A percentile compares a stretch with the other conserved stretches of the same genome.
Conservation (phyloP, 2,888 invertebrate species). For the Cryptocheilus praepositus region DNA sequence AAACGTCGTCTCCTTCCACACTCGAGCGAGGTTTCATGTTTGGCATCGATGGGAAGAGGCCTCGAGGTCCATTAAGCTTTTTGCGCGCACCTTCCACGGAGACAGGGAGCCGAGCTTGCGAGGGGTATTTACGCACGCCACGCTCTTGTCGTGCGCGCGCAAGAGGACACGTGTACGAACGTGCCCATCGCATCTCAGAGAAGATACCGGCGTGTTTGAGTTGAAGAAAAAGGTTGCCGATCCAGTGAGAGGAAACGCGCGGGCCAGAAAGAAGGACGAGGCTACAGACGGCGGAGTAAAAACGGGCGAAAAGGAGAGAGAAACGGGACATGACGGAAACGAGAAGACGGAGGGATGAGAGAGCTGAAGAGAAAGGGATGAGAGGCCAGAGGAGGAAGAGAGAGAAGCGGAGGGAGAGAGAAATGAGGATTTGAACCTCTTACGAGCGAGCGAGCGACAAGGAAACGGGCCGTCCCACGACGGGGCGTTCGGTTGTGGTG, state of each 20-base stretch:
- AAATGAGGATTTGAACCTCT: background rate
- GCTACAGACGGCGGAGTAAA: constrained; percentile 11
- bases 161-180: constrained; percentile 1
- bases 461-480: constrained; percentile 45
- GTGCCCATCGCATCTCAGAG: background rate
- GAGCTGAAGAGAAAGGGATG: background rate
- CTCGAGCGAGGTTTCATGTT: no score
- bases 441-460: constrained; percentile 2
- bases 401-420: background rate
- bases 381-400: background rate
- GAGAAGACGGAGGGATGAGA: constrained; percentile 7
- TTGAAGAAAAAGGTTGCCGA: background rate
- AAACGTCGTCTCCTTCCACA: no score
- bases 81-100: no score
- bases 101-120: no score
- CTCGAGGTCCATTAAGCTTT: no score
- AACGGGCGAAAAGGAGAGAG: constrained; percentile 3
- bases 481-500: constrained; percentile 56
- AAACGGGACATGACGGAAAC: no score
- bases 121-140: no score
- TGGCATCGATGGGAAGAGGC: no score
- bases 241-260: background rate
- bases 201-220: background rate
- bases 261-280: background rate
- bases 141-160: no score